phyloP scores from a whole-genome alignment of 2,888 invertebrate species.

The Magallana nippona region DNA sequence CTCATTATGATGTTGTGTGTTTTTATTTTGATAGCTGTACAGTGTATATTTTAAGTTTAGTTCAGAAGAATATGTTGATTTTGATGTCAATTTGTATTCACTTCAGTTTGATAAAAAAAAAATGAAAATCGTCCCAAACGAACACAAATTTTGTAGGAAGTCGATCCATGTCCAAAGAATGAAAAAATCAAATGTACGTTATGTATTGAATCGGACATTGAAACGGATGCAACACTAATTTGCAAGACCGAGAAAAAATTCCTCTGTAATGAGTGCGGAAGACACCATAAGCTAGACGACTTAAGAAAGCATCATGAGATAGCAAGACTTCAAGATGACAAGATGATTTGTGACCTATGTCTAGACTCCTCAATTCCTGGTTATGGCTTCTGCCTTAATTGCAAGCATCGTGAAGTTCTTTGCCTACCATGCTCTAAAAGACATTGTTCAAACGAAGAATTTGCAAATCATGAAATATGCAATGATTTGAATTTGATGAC shows the following conservation, averaged over 20 bases:
- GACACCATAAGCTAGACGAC: neutral
- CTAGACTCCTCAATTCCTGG: neutral
- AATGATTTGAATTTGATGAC: neutral
- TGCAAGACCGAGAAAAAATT: neutral
- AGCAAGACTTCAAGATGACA: neutral
- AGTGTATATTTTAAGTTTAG: no score
- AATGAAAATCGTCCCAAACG: no score
- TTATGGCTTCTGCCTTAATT: neutral
- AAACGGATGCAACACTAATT: neutral
- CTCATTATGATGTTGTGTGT: no score
- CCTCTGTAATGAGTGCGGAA: neutral
- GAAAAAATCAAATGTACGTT: no score
- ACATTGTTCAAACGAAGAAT: neutral
- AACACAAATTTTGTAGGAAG: no score
- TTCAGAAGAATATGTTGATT: no score
- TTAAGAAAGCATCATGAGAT: neutral
- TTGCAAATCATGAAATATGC: neutral
- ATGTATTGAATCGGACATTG: neutral
- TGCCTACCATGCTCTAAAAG: neutral
- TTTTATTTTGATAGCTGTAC: no score
- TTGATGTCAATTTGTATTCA: no score
- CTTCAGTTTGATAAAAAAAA: no score
- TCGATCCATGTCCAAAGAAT: no score
- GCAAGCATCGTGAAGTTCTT: neutral
- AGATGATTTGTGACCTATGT: constrained; percentile 9